These are phyloP conservation scores for Lottia gigantea DNA, from an alignment of 2,888 invertebrate genomes.

Conservation along the genomic window DNA sequence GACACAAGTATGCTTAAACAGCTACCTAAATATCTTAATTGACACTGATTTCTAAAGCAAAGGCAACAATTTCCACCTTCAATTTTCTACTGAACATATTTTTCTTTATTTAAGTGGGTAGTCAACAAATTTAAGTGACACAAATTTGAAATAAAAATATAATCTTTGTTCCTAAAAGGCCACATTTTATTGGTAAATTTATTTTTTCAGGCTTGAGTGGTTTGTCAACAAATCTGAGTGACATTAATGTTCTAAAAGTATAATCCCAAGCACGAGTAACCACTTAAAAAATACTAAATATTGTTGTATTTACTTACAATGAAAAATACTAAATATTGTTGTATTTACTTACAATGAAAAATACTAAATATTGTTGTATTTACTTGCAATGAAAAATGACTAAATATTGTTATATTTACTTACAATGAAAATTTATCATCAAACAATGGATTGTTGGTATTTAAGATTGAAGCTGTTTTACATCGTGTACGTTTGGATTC, in stretches of 20 bases:
- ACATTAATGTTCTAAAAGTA: background rate
- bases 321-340: no score
- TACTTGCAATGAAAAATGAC: no score
- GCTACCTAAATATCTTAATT: background rate
- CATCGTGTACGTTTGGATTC: constrained; percentile 56
- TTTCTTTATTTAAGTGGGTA: constrained; percentile 3
- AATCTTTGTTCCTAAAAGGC: no score
- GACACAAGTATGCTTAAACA: constrained; percentile 1
- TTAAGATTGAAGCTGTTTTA: constrained; percentile 53
- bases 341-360: constrained; percentile 63
- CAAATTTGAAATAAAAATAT: no score
- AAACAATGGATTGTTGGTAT: constrained; percentile 60
- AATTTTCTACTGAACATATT: background rate
- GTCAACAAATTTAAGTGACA: background rate
- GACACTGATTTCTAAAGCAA: background rate
- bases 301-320: no score
- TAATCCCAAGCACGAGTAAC: constrained; percentile 2
- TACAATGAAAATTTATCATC: constrained; percentile 67
- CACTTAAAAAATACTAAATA: background rate
- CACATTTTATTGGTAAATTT: no score
- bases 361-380: no score
- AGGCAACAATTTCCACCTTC: background rate
- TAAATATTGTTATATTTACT: constrained; percentile 41
- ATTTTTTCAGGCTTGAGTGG: no score
- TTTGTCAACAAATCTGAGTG: no score